These are phyloP conservation scores for Meandrina meandrites DNA, from an alignment of 92 coral and sea anemone genomes.

Conservation along the genomic window DNA sequence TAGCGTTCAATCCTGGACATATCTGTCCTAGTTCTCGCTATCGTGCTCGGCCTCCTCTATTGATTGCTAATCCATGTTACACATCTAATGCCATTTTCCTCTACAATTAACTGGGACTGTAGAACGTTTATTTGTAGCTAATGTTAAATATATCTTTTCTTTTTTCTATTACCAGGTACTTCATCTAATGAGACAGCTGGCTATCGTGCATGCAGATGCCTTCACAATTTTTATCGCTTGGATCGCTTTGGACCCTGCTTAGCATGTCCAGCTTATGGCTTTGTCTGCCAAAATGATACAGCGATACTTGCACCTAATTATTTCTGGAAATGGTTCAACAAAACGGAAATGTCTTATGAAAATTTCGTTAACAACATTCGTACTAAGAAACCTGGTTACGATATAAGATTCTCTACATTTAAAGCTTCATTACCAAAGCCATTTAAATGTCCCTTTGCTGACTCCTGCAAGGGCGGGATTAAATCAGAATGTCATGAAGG, in stretches of 20 bases:
- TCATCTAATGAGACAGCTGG: conserved; percentile 32
- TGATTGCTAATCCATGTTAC: no score
- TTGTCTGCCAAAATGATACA: conserved; percentile 36
- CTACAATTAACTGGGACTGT: no score
- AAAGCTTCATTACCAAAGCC: conserved; percentile 25
- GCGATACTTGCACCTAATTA: conserved; percentile 40
- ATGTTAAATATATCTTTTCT: no score
- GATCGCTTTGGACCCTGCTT: conserved; percentile 31
- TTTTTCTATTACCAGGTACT: not conserved
- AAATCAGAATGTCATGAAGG: conserved; percentile 32
- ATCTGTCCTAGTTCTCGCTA: no score
- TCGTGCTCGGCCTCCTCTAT: no score
- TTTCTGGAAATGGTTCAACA: conserved; percentile 48
- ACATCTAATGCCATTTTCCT: no score
- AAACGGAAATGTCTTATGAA: not conserved
- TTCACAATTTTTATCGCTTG: conserved; percentile 5
- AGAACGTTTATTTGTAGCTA: not conserved
- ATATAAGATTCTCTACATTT: not conserved
- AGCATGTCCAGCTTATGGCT: conserved; percentile 35
- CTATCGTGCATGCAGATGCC: conserved; percentile 49
- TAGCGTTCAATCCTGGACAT: no score
- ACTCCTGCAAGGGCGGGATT: conserved; percentile 44
- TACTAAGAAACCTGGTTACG: not conserved
- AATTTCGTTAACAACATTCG: conserved; percentile 1
- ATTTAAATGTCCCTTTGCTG: conserved; percentile 34